Evolutionary conservation across 2,113 vertebrate genomes (phyloP), one percentile per base, ranked within the genome.

Genomic region (Dendrocopos noguchii): DNA sequence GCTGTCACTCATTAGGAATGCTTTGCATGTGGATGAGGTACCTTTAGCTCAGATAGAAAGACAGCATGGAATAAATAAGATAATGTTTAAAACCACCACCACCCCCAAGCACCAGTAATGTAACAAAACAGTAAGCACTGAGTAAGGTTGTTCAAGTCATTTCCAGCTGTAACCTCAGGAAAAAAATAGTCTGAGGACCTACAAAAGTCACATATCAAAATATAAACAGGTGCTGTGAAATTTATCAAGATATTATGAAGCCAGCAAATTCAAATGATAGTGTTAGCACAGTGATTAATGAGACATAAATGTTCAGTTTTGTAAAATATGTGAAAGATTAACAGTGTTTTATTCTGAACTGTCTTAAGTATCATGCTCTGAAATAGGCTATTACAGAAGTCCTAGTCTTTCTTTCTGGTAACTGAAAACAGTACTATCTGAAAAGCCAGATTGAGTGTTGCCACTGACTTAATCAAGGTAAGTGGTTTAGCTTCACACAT

Each of bases 391-490:
- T 42, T 29, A 15, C 7, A 64, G 68, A 93, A 94, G 79, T 85
- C 64, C 67, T 92, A 66, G 84, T 76, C 46, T 72, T 73, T 78
- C 80, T 83, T 72, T 67, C 25, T 80, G 53, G 33, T 83, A 87
- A 63, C 63, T 94, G 78, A 70, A 84, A 84, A 68, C 10, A 12
- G 76, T 60, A 71, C 19, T 39, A 36, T 73, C 87, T 88, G 91
- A 81, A 91, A 93, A 87, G 64, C 25, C 56, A 29, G 56, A 85
- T 76, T 95, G 78, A 66, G 75, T 59, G 63, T 91, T 92, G 59
- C 57, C 74, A 64, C 76, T 84, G 73, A 74, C 79, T 89, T 93
- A 75, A 59, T 85, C 7, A 6, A 34, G 22, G 10, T 84, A 21
- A 83, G 52, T 28, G 57, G 28, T 34, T 80, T 21, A 11, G 66